These are phyloP conservation scores for Sebastes oblongus DNA, from an alignment of 2,797 vertebrate species.

Conservation along the genomic window DNA sequence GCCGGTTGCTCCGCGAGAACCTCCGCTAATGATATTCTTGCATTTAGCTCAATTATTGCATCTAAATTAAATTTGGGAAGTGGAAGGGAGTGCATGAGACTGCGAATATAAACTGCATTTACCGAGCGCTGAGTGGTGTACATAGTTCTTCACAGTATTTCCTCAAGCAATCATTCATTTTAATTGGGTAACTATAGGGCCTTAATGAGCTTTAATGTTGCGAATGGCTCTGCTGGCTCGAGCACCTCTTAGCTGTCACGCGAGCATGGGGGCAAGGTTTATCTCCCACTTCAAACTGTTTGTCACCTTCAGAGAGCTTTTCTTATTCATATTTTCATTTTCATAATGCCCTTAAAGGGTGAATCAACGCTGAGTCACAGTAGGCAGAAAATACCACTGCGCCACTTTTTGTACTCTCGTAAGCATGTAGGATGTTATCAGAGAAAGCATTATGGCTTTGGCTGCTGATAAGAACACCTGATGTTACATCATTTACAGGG, in stretches of 20 bases:
- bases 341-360: constrained; percentile 30
- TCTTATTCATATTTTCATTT: constrained; percentile 37
- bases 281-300: constrained; percentile 53
- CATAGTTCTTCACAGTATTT: constrained; percentile 33
- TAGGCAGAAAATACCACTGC: constrained; percentile 3
- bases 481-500: background rate
- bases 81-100: constrained; percentile 11
- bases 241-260: constrained; percentile 40
- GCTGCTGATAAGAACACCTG: background rate
- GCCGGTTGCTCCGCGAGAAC: background rate
- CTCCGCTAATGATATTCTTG: constrained; percentile 20
- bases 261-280: constrained; percentile 15
- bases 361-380: constrained; percentile 17
- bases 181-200: constrained; percentile 44
- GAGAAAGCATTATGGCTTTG: background rate
- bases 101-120: constrained; percentile 31
- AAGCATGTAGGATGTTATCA: background rate
- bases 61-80: constrained; percentile 41
- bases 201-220: constrained; percentile 55
- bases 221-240: constrained; percentile 38
- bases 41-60: constrained; percentile 37
- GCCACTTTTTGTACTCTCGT: background rate
- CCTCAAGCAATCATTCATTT: constrained; percentile 48
- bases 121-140: constrained; percentile 8
- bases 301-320: constrained; percentile 41